Base-by-base conservation (phyloP, 2,113 vertebrate species). In the Hepsetus odoe region DNA sequence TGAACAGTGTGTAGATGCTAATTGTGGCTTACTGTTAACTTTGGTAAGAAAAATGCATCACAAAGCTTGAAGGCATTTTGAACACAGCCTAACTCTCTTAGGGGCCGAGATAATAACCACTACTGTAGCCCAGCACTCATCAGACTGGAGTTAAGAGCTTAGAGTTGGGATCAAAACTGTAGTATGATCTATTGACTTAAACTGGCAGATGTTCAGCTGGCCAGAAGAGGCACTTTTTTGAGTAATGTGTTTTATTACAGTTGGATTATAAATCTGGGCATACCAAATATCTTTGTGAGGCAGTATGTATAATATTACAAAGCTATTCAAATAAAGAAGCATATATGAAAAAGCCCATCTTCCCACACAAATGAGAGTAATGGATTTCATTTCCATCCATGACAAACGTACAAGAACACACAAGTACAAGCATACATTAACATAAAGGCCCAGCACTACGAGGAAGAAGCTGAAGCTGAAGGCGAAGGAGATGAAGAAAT, bases 401-500 rank as follows among this genome's bases (percentile, higher is more conserved):
- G 1, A 79, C 18, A 67, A 55, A 40, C 55, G 2, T 24, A 42
- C 14, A 49, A 67, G 55, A 66, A 77, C 44, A 74, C 30, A 58
- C 38, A n/a, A 24, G 28, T 13, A 70, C 12, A 46, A 62, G 20
- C 30, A 77, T 55, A 68, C 24, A 72, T 46, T 5, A 26, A 32
- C 28, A 42, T 20, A 76, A 20, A 66, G 38, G 68, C 4, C 66
- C 30, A 40, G 20, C 0, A 5, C 53, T 81, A 84, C 0, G 68
- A 11, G 6, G 83, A 33, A 0, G 74, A 16, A 14, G 78, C 26
- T 28, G 87, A 77, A n/a, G 49, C 1, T 5, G 51, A 55, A 24
- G n/a, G 56, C 79, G 26, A 80, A 14, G 77, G 30, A 18, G 88
- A 64, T 0, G 68, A 74, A 1, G 88, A 86, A 79, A 95, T 90